Evolutionary conservation across 2,888 invertebrate species (phyloP), one percentile per base, ranked within the genome.

Genomic region (Baronia brevicornis): DNA sequence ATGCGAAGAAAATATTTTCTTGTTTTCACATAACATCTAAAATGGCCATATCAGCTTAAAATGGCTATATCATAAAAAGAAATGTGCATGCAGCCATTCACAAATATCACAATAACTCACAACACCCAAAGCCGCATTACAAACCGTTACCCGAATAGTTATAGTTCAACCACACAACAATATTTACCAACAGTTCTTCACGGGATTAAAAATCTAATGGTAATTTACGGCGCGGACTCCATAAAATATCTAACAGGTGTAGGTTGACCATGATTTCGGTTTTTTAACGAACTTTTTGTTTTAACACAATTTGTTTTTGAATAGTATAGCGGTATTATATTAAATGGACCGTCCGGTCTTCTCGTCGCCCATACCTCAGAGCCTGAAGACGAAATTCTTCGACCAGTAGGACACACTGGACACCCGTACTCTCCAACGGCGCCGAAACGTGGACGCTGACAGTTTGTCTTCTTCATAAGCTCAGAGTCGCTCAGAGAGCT

Each of bases 241-340:
- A 70, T 72, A 69, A 70, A 72, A 60, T 63, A 63, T 65, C 56
- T 54, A 46, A 37, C 28, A 30, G 15, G 39, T 24, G 32, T 44
- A 26, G 26, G 21, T 29, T 35, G 18, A 22, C 30, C 26, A 35
- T 28, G 2, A 2, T 3, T 10, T n/a, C n/a, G n/a, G n/a, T n/a
- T n/a, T n/a, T n/a, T n/a, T n/a, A n/a, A n/a, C n/a, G n/a, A n/a
- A n/a, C n/a, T n/a, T n/a, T n/a, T n/a, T n/a, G n/a, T n/a, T n/a
- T n/a, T n/a, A n/a, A n/a, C n/a, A n/a, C n/a, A n/a, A n/a, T n/a
- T n/a, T n/a, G n/a, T n/a, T n/a, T n/a, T n/a, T n/a, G n/a, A n/a
- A n/a, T n/a, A n/a, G n/a, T n/a, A n/a, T n/a, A n/a, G n/a, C n/a
- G n/a, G n/a, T n/a, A n/a, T n/a, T n/a, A n/a, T n/a, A n/a, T n/a